Base-by-base conservation (phyloP, 2,888 invertebrate genomes). In the Mystacides longicornis region DNA sequence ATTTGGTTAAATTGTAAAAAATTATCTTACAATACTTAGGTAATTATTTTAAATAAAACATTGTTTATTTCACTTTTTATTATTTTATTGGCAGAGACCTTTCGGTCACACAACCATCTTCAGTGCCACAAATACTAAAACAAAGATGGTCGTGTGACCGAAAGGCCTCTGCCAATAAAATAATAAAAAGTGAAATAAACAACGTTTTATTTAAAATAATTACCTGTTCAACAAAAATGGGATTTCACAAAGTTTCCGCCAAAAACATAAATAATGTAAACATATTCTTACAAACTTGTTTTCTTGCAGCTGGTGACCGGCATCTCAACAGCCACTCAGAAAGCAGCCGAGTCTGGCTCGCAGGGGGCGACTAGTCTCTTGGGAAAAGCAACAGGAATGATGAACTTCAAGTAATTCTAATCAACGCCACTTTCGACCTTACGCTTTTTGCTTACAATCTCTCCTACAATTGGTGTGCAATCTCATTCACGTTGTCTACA, bases 381-480 rank as follows among this genome's bases (percentile, higher is more conserved):
- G 60, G 77, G 72, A 70, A 80, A 80, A 68, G 77, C 68, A 52
- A 65, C 65, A 49, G 67, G 79, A 1, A 68, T 79, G 42, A 68
- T 71, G 48, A 55, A 57, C 46, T 50, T 58, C 46, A 58, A 58
- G 52, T 58, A 58, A 46, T n/a, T n/a, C n/a, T n/a, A n/a, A n/a
- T n/a, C n/a, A n/a, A n/a, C n/a, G n/a, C 49, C 21, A 21, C 19
- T 33, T 19, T 11, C 43, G 27, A 7, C 27, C 11, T 11, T 43
- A 7, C 5, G 16, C 43, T 18, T 43, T 7, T 16, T 16, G 43
- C 43, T 43, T 18, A n/a, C 43, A n/a, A 18, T 18, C 43, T 16
- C 43, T 27, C n/a, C n/a, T n/a, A n/a, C n/a, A n/a, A n/a, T n/a
- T n/a, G n/a, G n/a, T n/a, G n/a, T n/a, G n/a, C n/a, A n/a, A n/a